A percentile compares a stretch with the other conserved stretches of the same genome.
phyloP scores from a whole-genome alignment of 1,140 invertebrate genomes.

The Drosophila lowei region DNA sequence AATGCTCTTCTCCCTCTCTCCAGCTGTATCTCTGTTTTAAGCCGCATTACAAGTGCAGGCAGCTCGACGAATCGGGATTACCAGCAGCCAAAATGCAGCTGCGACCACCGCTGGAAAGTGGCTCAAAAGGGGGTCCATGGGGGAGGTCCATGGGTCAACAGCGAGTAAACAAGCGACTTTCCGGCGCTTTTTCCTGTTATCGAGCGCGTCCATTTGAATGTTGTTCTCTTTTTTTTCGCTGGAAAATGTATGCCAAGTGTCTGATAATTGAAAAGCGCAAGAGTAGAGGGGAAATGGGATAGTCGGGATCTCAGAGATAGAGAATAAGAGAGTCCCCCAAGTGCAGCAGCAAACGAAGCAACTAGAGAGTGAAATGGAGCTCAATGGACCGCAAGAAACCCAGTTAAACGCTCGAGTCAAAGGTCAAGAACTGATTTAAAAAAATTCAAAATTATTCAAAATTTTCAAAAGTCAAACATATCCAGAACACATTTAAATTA shows the following conservation, averaged over 20 bases:
- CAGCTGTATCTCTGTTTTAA: conserved; percentile 37
- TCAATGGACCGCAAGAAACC: background rate
- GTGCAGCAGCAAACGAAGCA: conserved; percentile 12
- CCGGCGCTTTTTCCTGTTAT: conserved; percentile 68
- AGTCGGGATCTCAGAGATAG: background rate
- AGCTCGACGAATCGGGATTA: conserved; percentile 60
- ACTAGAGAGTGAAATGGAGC: conserved; percentile 9
- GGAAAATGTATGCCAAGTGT: conserved; percentile 63
- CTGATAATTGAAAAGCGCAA: conserved; percentile 68
- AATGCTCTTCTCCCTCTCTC: conserved; percentile 21
- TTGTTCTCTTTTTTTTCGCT: conserved; percentile 27
- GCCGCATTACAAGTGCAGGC: conserved; percentile 79
- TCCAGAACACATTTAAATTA: background rate
- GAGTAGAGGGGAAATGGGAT: background rate
- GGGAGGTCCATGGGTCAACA: conserved; percentile 23
- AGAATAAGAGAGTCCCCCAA: background rate
- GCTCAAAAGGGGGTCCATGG: conserved; percentile 9
- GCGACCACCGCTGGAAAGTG: conserved; percentile 39
- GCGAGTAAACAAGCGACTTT: conserved; percentile 77
- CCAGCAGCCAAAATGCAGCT: conserved; percentile 73
- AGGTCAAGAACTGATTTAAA: background rate
- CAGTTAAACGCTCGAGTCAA: too few relatives aligned
- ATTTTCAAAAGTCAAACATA: too few relatives aligned
- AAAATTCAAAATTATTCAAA: too few relatives aligned
- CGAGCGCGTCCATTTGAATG: conserved; percentile 59